Evolutionary conservation across 2,113 vertebrate genomes (phyloP), one percentile per base, ranked within the genome.

Genomic region (Oreotrochilus melanogaster): DNA sequence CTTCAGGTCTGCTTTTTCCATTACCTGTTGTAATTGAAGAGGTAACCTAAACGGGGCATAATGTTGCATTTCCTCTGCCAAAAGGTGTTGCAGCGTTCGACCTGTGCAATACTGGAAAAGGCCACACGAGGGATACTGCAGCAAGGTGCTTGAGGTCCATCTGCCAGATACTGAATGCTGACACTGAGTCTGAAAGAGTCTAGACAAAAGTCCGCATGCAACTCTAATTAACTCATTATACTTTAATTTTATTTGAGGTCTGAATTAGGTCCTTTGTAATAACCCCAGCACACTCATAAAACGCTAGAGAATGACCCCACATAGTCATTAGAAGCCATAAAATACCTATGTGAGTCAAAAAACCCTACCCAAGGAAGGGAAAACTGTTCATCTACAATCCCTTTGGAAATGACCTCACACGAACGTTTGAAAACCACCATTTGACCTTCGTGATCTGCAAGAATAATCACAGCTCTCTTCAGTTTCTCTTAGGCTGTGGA

Each of bases 111-210:
- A 48, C 69, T 88, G 37, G 67, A 25, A 54, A 53, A 65, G 61
- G 67, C 88, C 88, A 88, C 73, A 54, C 0, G 67, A 74, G 78
- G 88, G 83, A 10, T 18, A 9, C 7, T 47, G n/a, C 61, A 62
- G 18, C 14, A 50, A 62, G 58, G 47, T 31, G 1, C 0, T 11
- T 27, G 45, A 35, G 42, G 22, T 0, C 3, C 50, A 51, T 31
- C 70, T 39, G 5, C 14, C 24, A 43, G 45, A 43, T 53, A 21
- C 37, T 18, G 43, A 2, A 28, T 21, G 37, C 33, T n/a, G 31
- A 48, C 23, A 18, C 13, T 37, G 43, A 18, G 5, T 39, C n/a
- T 37, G 62, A 35, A 69, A 47, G 16, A 23, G 14, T 25, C 23
- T 14, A 24, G 48, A 58, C 31, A 42, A 31, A 86, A 50, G 25